A percentile compares a stretch with the other conserved stretches of the same genome.
phyloP scores from a whole-genome alignment of 2,888 invertebrate species.

The Rhimphoctona megacephalus region DNA sequence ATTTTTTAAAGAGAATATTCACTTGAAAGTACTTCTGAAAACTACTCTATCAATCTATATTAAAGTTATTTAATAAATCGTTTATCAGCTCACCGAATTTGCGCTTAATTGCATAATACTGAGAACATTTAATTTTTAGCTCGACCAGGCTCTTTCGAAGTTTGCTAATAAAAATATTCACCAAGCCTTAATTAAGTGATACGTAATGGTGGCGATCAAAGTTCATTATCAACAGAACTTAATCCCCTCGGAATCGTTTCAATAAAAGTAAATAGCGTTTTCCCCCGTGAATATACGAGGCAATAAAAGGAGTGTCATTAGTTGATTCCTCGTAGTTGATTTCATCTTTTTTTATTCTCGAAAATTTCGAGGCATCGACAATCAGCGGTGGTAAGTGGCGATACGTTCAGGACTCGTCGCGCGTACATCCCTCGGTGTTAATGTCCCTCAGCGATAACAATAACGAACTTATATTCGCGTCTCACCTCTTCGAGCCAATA shows the following conservation, averaged over 20 bases:
- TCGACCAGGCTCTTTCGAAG: not conserved
- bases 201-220: not conserved
- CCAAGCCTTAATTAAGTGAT: slow-evolving; percentile 30
- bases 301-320: slow-evolving; percentile 31
- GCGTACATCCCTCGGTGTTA: slow-evolving; percentile 30
- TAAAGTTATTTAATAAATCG: not conserved
- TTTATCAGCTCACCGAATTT: not conserved
- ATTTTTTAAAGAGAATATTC: not conserved
- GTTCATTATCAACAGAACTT: slow-evolving; percentile 15
- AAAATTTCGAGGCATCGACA: slow-evolving; percentile 18
- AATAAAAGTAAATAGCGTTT: slow-evolving; percentile 22
- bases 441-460: slow-evolving; percentile 65
- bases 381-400: not conserved
- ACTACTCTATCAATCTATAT: not conserved
- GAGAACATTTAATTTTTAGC: not conserved
- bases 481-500: slow-evolving; percentile 51
- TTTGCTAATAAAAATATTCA: slow-evolving; percentile 29
- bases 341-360: slow-evolving; percentile 30
- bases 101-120: not conserved
- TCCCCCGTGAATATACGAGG: slow-evolving; percentile 10
- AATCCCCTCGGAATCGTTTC: not conserved
- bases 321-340: not conserved
- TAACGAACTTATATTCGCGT: slow-evolving; percentile 61
- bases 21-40: not conserved
- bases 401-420: slow-evolving; percentile 4